phyloP scores from a whole-genome alignment of 2,888 invertebrate species.

The Eremobia ochroleuca region DNA sequence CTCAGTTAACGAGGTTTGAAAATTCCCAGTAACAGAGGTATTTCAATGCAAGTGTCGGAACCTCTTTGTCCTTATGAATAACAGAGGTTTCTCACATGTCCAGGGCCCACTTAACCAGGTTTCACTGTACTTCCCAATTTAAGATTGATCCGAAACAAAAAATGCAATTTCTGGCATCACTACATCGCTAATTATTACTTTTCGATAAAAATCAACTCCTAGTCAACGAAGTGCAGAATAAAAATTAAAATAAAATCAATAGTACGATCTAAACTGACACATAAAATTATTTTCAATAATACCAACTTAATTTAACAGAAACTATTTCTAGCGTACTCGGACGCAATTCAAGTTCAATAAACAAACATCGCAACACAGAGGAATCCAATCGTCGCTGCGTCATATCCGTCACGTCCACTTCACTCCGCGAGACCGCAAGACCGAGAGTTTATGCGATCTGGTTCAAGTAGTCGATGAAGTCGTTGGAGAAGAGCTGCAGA shows the following conservation, averaged over 20 bases:
- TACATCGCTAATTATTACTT: slow-evolving; percentile 83
- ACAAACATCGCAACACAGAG: slow-evolving; percentile 71
- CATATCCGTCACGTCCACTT: slow-evolving; percentile 69
- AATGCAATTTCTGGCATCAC: slow-evolving; percentile 90
- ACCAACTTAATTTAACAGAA: slow-evolving; percentile 91
- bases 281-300: slow-evolving; percentile 90
- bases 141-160: slow-evolving; percentile 83
- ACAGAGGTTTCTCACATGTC: too few relatives aligned
- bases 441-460: slow-evolving; percentile 92
- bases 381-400: slow-evolving; percentile 76
- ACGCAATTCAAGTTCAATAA: slow-evolving; percentile 76
- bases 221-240: slow-evolving; percentile 90
- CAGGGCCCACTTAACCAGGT: too few relatives aligned
- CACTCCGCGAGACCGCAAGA: slow-evolving; percentile 62
- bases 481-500: slow-evolving; percentile 92
- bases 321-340: slow-evolving; percentile 83
- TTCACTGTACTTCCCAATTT: slow-evolving; percentile 77
- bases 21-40: too few relatives aligned
- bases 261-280: slow-evolving; percentile 89
- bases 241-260: slow-evolving; percentile 91
- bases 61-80: too few relatives aligned
- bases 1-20: too few relatives aligned
- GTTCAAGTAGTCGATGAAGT: slow-evolving; percentile 92
- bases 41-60: too few relatives aligned
- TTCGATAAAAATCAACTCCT: slow-evolving; percentile 88